phyloP scores from a whole-genome alignment of 2,797 vertebrate genomes.

The Rhinatrema bivittatum region DNA sequence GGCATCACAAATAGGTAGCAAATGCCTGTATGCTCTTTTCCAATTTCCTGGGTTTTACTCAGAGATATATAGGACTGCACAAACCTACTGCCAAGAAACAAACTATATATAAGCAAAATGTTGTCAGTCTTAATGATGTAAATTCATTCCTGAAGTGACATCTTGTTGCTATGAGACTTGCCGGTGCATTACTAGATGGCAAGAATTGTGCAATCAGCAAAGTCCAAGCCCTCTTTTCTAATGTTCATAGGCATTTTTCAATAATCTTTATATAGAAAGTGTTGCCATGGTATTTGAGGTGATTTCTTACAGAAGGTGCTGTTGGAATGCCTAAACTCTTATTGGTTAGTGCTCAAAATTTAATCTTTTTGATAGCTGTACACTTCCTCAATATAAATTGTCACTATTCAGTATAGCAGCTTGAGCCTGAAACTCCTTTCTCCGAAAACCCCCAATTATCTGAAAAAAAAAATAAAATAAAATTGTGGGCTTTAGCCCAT shows the following conservation, averaged over 20 bases:
- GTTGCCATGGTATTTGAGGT: neutral
- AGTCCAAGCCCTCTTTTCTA: neutral
- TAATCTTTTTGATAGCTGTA: too few relatives aligned
- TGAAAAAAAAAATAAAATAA: too few relatives aligned
- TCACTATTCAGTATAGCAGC: too few relatives aligned
- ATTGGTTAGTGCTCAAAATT: too few relatives aligned
- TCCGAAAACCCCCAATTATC: too few relatives aligned
- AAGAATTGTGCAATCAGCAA: neutral
- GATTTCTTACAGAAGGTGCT: too few relatives aligned
- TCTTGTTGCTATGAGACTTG: neutral
- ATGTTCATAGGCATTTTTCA: neutral
- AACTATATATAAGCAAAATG: neutral
- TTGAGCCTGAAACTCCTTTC: too few relatives aligned
- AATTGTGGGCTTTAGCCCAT: too few relatives aligned
- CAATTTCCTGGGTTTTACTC: neutral
- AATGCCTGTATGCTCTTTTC: too few relatives aligned
- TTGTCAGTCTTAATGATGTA: neutral
- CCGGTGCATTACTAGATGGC: neutral
- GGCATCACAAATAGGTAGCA: too few relatives aligned
- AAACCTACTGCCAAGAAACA: slow-evolving; percentile 1
- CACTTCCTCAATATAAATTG: too few relatives aligned
- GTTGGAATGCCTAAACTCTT: too few relatives aligned
- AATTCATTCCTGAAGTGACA: neutral
- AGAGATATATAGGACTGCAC: neutral
- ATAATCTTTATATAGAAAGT: neutral